Percentiles rank a stretch among this genome's conserved stretches.
Evolutionary conservation across 2,113 vertebrate species (phyloP).

Genomic region (Himantopus leucocephalus): DNA sequence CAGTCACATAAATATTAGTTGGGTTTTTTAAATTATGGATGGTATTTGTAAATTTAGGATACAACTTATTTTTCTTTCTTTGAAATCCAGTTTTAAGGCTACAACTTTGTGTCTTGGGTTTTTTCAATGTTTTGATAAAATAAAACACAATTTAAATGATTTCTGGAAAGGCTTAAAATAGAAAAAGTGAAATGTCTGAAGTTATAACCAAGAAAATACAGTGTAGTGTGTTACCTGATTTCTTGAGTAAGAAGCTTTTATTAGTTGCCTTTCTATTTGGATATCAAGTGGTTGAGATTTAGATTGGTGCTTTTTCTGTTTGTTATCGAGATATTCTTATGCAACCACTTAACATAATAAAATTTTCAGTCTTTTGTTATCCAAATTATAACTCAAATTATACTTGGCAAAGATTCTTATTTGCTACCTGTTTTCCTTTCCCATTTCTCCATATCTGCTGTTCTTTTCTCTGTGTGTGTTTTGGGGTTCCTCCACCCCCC

Average conservation of each 20-base stretch:
- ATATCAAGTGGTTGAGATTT: neutral
- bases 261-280: neutral
- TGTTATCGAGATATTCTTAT: neutral
- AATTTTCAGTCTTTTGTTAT: neutral
- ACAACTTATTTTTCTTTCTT: neutral
- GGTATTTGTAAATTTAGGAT: neutral
- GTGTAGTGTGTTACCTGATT: neutral
- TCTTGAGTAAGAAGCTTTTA: neutral
- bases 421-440: neutral
- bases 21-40: neutral
- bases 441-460: neutral
- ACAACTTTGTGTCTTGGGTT: neutral
- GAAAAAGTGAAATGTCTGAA: neutral
- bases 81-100: neutral
- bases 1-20: neutral
- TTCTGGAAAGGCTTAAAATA: neutral
- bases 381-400: neutral
- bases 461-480: neutral
- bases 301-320: neutral
- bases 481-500: rapidly evolving
- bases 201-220: neutral
- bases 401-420: neutral
- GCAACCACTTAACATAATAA: neutral
- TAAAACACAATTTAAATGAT: neutral
- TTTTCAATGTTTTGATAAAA: neutral